Base-by-base conservation (phyloP, 35 echinoderm and acorn worm species). In the Anneissia japonica region DNA sequence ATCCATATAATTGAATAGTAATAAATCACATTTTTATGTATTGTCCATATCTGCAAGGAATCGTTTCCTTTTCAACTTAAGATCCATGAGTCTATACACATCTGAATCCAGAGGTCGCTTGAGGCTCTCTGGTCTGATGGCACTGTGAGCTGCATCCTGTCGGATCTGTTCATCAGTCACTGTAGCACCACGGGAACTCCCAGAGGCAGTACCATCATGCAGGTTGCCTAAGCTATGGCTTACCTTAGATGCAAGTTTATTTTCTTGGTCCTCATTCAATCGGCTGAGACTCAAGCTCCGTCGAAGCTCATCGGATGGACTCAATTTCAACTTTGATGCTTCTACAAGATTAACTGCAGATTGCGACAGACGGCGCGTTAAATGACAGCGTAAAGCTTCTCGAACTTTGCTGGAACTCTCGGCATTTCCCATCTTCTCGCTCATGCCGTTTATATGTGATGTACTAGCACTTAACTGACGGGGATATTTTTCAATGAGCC, bases 381-480 rank as follows among this genome's bases (percentile, higher is more conserved):
- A 88, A 74, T 97, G 94, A 82, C 86, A 93, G n/a, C 94, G 94
- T 5, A 97, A 85, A 11, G 88, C 94, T 82, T 97, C 94, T 35
- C 91, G 87, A 3, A 97, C 94, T n/a, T 82, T 90, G 40, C 45
- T 88, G 3, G 94, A 97, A 31, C 87, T 86, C 86, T 97, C 94
- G 11, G 51, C 51, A 64, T 64, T 64, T 12, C 51, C 51, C 21
- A 64, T 64, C 51, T 64, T 64, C 26, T 64, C 51, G n/a, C n/a
- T n/a, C 11, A 64, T 64, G 51, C 51, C 51, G 26, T 64, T 64
- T 26, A 64, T 19, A 2, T 64, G 51, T 2, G 51, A 64, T 23
- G 51, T 64, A 64, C 51, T 64, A 64, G 51, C 51, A 64, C 51
- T 64, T 64, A 64, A 23, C 21, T 64, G 51, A 64, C 51, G 51